Conservation (phyloP, 23 tunicate genomes). For the Phallusia fumigata region DNA sequence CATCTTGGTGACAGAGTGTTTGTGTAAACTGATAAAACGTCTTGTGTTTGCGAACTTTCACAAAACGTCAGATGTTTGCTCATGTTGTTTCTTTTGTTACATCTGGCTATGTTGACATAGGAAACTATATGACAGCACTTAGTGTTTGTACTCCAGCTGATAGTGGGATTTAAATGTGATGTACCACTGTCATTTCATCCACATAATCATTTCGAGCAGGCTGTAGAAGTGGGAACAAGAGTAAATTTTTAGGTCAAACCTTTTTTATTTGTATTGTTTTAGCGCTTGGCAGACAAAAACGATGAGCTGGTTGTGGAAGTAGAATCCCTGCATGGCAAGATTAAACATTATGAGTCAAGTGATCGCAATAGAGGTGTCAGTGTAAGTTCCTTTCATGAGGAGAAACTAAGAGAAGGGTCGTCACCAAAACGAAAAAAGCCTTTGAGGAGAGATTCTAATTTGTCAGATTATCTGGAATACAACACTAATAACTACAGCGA, state of each 20-base stretch:
- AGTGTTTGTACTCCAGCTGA: not conserved
- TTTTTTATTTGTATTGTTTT: not conserved
- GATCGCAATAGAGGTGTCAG: not conserved
- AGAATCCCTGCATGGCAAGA: constrained; percentile 36
- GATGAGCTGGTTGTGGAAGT: constrained; percentile 68
- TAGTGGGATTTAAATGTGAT: constrained; percentile 1
- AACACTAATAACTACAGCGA: constrained; percentile 8
- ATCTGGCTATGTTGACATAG: constrained; percentile 4
- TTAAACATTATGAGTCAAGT: constrained; percentile 32
- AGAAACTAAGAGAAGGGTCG: not conserved
- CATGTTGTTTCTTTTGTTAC: not conserved
- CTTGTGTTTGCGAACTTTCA: not conserved
- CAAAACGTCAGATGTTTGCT: not conserved
- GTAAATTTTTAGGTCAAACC: not conserved
- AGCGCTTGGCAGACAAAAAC: constrained; percentile 70
- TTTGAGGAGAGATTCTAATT: constrained; percentile 1
- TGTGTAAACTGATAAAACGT: not conserved
- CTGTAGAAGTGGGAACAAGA: not conserved
- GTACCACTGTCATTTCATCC: not conserved
- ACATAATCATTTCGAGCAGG: not conserved
- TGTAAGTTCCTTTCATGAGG: not conserved
- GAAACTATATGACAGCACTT: not conserved
- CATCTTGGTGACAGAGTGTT: not conserved
- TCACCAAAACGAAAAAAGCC: constrained; percentile 34
- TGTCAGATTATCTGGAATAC: constrained; percentile 10